Evolutionary conservation across 2,797 vertebrate species (phyloP).

Genomic region (Carduelis carduelis): DNA sequence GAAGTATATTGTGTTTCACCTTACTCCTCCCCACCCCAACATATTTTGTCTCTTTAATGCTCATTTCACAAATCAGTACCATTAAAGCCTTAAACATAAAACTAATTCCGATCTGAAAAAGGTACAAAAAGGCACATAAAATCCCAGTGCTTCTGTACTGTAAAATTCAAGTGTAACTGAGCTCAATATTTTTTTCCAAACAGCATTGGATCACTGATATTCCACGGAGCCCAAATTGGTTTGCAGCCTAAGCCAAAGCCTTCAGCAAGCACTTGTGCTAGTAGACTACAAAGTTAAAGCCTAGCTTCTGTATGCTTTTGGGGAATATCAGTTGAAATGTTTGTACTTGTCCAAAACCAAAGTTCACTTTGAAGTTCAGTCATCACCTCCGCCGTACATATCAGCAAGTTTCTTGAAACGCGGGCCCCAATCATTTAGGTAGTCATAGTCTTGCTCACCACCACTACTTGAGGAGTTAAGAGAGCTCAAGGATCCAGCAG

Average conservation of each 20-base stretch:
- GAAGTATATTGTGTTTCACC: slow-evolving; percentile 91
- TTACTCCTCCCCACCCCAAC: slow-evolving; percentile 78
- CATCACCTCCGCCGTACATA: slow-evolving; percentile 96
- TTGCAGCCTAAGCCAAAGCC: slow-evolving; percentile 90
- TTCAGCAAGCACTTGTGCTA: slow-evolving; percentile 95
- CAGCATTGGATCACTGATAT: slow-evolving; percentile 90
- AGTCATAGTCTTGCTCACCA: slow-evolving; percentile 98
- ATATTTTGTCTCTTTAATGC: slow-evolving; percentile 87
- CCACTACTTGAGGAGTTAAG: slow-evolving; percentile 97
- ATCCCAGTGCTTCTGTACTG: slow-evolving; percentile 99
- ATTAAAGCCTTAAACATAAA: slow-evolving; percentile 99
- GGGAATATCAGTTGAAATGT: slow-evolving; percentile 89
- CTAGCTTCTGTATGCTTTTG: slow-evolving; percentile 89
- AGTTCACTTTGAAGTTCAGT: slow-evolving; percentile 82
- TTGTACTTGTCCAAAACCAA: slow-evolving; percentile 88
- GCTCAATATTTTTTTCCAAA: slow-evolving; percentile 87
- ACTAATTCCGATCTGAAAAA: slow-evolving; percentile 99
- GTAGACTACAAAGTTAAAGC: slow-evolving; percentile 98
- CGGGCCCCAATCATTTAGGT: slow-evolving; percentile 98
- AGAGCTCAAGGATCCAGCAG: slow-evolving; percentile 95
- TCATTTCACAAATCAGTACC: slow-evolving; percentile 98
- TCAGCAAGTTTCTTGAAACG: slow-evolving; percentile 98
- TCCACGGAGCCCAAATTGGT: slow-evolving; percentile 85
- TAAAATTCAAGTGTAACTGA: slow-evolving; percentile 99
- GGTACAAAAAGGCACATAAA: slow-evolving; percentile 99